Evolutionary conservation across 2,888 invertebrate genomes (phyloP), one percentile per base, ranked within the genome.

Genomic region (Melieria picta): DNA sequence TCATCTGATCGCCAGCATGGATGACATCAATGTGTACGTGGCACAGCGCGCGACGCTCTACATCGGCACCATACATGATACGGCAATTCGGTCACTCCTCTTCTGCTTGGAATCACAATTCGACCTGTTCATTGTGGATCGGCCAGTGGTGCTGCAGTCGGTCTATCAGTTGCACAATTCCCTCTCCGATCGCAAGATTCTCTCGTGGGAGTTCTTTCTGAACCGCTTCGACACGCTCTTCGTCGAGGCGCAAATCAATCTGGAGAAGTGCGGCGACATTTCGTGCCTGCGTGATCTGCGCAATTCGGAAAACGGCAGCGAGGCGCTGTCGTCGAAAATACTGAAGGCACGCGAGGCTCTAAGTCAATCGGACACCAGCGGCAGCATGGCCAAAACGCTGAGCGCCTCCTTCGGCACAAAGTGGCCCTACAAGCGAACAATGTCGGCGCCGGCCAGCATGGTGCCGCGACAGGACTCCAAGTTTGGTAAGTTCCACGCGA

Each of bases 71-170:
- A 92, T 99, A 80, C 97, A 97, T 84, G 95, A 96, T 81, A 90
- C 92, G 67, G 94, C 97, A 66, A 90, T 98, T 56, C 88, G 95
- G 93, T 91, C 96, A 71, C 89, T 98, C 76, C 91, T 97, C 69
- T 92, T 94, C 89, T 99, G 99, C 86, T 88, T 99, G 88, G 99
- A 99, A 89, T 94, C 96, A 0, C 99, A 99, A 88, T 99, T 99
- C 88, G 99, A 99, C 89, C 91, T 95, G 74, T 97, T 99, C 75
- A 97, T 98, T 74, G 93, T 96, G 73, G 99, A 99, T 87, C 91
- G 99, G 56, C 97, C 98, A 0, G 94, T 99, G 91, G 95, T 99
- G 47, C 90, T 99, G 56, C 97, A 98, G 85, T 95, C 96, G 3
- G 90, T 99, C 68, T 96, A 97, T 86, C 96, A 98, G 84, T 90